Conservation (phyloP, 2,113 vertebrate species). For the Delphinapterus leucas region DNA sequence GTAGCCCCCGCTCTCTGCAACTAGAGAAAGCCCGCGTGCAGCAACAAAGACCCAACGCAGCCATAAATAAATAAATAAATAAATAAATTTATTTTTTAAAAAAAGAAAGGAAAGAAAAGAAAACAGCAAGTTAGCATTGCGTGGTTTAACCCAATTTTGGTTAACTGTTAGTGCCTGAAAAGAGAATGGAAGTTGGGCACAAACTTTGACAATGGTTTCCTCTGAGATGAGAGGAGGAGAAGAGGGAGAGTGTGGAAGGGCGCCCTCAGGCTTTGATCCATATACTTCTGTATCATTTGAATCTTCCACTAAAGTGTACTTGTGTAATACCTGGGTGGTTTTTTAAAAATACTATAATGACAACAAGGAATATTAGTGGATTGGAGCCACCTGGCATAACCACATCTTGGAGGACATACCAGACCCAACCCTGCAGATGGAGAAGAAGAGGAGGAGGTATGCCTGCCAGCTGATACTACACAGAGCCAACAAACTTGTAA, state of each 20-base stretch:
- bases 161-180: not conserved
- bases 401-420: not conserved
- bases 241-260: not conserved
- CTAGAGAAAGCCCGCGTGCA: no score
- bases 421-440: not conserved
- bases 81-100: no score
- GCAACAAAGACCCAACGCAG: no score
- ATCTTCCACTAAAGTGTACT: not conserved
- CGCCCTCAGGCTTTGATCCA: not conserved
- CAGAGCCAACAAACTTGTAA: not conserved
- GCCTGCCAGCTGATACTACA: not conserved
- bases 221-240: not conserved
- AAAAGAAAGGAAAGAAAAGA: not conserved
- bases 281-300: not conserved
- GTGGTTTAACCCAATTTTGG: not conserved
- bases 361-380: not conserved
- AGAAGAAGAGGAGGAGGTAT: not conserved
- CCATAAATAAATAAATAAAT: no score
- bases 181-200: not conserved
- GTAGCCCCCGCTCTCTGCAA: accelerated
- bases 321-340: not conserved
- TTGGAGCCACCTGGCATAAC: not conserved
- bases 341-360: not conserved
- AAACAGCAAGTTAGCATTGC: not conserved
- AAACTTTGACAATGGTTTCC: not conserved